These are phyloP conservation scores for Myioborus miniatus DNA, from an alignment of 2,797 vertebrate genomes.

Conservation along the genomic window DNA sequence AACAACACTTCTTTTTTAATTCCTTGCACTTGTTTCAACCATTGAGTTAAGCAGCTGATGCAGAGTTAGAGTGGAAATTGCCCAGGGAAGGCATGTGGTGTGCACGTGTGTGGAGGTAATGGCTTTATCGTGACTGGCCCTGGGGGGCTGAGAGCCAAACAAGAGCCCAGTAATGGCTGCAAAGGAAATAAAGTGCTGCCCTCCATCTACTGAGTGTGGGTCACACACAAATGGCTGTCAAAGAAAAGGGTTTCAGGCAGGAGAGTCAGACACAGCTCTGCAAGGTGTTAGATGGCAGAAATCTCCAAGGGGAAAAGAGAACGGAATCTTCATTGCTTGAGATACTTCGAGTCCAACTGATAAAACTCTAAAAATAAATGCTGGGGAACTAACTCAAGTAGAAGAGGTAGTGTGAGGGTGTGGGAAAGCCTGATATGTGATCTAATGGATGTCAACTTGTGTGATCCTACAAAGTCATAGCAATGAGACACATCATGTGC, in stretches of 20 bases:
- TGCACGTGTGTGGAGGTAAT: background rate
- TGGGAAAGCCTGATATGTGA: background rate
- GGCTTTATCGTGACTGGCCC: background rate
- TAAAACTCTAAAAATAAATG: background rate
- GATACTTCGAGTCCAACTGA: background rate
- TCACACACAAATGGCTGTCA: background rate
- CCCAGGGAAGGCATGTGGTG: background rate
- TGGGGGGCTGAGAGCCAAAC: background rate
- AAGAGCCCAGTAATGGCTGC: background rate
- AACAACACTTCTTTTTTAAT: conserved; percentile 22
- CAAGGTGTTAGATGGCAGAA: background rate
- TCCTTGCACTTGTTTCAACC: background rate
- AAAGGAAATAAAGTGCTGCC: background rate
- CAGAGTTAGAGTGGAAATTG: background rate
- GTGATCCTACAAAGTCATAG: background rate
- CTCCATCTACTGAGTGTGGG: background rate
- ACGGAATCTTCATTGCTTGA: background rate
- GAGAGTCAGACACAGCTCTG: background rate
- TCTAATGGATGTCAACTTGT: conserved; percentile 3
- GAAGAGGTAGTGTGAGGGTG: background rate
- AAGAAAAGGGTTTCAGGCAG: background rate
- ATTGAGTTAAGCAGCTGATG: background rate
- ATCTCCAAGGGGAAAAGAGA: background rate
- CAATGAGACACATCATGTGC: background rate
- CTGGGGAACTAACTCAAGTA: background rate